A percentile compares a stretch with the other conserved stretches of the same genome.
These are phyloP conservation scores for Leiothrix lutea DNA, from an alignment of 2,113 vertebrate species.

Conservation along the genomic window DNA sequence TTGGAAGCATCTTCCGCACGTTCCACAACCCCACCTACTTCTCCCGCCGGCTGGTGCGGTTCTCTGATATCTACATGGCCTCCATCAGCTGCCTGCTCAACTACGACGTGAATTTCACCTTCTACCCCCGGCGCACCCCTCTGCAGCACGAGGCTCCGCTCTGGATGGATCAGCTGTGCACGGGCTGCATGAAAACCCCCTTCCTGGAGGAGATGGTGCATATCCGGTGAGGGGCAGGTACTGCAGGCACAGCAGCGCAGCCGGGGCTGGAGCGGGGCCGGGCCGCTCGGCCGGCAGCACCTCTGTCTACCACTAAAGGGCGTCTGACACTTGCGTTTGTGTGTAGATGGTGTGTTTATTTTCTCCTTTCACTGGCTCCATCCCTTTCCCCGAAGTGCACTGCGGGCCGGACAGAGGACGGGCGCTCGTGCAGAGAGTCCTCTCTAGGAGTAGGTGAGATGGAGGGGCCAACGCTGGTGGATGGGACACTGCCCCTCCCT, in stretches of 20 bases:
- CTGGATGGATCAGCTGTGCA: conserved; percentile 87
- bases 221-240: conserved; percentile 72
- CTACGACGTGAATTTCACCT: conserved; percentile 79
- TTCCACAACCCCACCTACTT: conserved; percentile 86
- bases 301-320: conserved; percentile 53
- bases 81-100: conserved; percentile 82
- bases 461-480: background rate
- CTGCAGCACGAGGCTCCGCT: conserved; percentile 81
- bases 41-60: conserved; percentile 77
- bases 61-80: conserved; percentile 85
- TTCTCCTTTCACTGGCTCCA: background rate
- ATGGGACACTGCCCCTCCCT: background rate
- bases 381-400: background rate
- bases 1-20: conserved; percentile 84
- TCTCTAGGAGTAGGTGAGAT: background rate
- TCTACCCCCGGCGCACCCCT: conserved; percentile 81
- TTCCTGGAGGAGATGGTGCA: conserved; percentile 83
- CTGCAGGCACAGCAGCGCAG: background rate
- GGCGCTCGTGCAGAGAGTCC: background rate
- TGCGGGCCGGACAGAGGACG: background rate
- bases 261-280: background rate
- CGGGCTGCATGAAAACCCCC: conserved; percentile 83
- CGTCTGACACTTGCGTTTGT: background rate
- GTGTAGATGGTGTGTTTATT: conserved; percentile 14
- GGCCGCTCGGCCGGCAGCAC: background rate